A percentile compares a stretch with the other conserved stretches of the same genome.
Evolutionary conservation across 1,140 invertebrate genomes (phyloP).

Genomic region (Philotrypesis tridentata): DNA sequence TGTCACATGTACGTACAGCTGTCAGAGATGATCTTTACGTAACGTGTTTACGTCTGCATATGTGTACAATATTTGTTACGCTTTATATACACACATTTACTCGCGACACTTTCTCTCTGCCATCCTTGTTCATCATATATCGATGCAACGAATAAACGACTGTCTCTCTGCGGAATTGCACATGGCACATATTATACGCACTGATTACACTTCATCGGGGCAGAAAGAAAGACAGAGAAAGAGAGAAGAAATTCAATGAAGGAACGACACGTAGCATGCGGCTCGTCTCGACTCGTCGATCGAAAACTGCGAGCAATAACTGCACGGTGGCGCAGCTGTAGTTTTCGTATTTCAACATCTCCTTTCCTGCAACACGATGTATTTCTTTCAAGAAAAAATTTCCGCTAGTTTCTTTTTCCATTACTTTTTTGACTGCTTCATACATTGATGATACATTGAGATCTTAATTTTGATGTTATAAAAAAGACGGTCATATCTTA

Average conservation of each 20-base stretch:
- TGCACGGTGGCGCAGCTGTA: background rate
- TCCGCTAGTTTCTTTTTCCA: conserved; percentile 46
- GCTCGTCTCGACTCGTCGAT: background rate
- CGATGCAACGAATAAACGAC: background rate
- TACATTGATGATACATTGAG: too few relatives aligned
- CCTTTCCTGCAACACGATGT: conserved; percentile 13
- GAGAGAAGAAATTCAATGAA: background rate
- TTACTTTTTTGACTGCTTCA: too few relatives aligned
- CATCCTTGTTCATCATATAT: too few relatives aligned
- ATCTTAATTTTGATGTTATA: too few relatives aligned
- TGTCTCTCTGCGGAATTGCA: background rate
- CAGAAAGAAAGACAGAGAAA: background rate
- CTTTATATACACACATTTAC: conserved; percentile 11
- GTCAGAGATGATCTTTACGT: background rate
- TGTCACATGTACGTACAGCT: background rate
- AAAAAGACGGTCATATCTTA: too few relatives aligned
- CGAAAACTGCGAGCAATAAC: conserved; percentile 7
- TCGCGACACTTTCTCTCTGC: background rate
- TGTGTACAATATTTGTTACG: background rate
- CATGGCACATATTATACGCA: too few relatives aligned
- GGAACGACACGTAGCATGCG: background rate
- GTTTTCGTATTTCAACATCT: conserved; percentile 15
- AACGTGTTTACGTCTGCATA: too few relatives aligned
- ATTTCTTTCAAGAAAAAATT: too few relatives aligned
- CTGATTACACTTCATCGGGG: too few relatives aligned